Evolutionary conservation across 1,140 invertebrate species (phyloP).

Genomic region (Dreissena rostriformis): DNA sequence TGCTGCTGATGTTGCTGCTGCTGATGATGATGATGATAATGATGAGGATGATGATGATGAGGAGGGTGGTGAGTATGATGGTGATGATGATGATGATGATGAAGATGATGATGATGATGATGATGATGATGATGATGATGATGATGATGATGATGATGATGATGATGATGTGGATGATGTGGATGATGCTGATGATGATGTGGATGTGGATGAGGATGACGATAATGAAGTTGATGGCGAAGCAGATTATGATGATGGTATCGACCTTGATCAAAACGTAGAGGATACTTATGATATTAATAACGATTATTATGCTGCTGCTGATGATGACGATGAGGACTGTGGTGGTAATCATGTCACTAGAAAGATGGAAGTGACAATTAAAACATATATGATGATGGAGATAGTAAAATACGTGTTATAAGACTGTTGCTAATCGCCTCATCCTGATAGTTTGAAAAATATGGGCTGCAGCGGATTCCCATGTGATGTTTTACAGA

Average conservation of each 20-base stretch:
- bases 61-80: background rate
- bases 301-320: background rate
- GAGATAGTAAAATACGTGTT: background rate
- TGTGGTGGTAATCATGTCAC: background rate
- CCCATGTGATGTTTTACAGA: background rate
- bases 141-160: constrained; percentile 12
- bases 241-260: background rate
- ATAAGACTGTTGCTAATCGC: constrained; percentile 8
- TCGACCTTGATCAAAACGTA: background rate
- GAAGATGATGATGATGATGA: constrained; percentile 4
- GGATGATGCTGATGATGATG: background rate
- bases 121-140: constrained; percentile 22
- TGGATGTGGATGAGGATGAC: background rate
- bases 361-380: background rate
- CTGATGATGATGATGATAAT: background rate
- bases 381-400: too few relatives aligned
- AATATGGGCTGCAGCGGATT: background rate
- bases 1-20: background rate
- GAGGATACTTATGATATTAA: too few relatives aligned
- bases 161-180: background rate
- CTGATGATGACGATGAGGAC: background rate
- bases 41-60: background rate
- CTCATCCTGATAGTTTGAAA: background rate
- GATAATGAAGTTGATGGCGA: constrained; percentile 2
- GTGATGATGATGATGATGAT: background rate